phyloP scores from a whole-genome alignment of 1,140 invertebrate species.

The Oscheius sp. region DNA sequence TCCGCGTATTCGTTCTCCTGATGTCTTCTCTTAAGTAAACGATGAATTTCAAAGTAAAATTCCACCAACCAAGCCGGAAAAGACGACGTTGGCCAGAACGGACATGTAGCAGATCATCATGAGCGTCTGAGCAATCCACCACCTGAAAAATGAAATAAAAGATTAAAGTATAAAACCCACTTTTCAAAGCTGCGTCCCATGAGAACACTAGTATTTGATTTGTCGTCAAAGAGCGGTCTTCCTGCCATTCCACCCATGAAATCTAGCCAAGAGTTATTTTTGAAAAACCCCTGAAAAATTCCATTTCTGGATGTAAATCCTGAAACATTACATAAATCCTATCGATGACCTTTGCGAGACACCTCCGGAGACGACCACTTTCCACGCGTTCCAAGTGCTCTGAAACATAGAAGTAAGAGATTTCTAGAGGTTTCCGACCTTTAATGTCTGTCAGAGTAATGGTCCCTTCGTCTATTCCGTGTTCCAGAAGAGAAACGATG shows the following conservation, averaged over 20 bases:
- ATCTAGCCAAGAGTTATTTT: background rate
- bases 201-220: background rate
- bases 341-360: background rate
- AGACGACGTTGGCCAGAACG: background rate
- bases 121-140: too few relatives aligned
- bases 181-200: slow-evolving; percentile 8
- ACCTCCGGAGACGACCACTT: background rate
- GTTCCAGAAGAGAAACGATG: slow-evolving; percentile 14
- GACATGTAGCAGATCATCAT: background rate
- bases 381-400: slow-evolving; percentile 6
- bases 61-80: background rate
- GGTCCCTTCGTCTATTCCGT: slow-evolving; percentile 16
- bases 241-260: background rate
- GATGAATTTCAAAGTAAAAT: too few relatives aligned
- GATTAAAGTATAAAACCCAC: too few relatives aligned
- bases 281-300: too few relatives aligned
- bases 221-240: background rate
- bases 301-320: too few relatives aligned
- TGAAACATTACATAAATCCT: background rate
- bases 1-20: too few relatives aligned
- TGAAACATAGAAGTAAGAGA: too few relatives aligned
- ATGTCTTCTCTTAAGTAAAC: too few relatives aligned
- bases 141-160: too few relatives aligned
- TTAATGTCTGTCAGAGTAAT: slow-evolving; percentile 10
- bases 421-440: too few relatives aligned